Evolutionary conservation across 1,140 invertebrate species (phyloP), one percentile per base, ranked within the genome.

Genomic region (Apis mellifera): DNA sequence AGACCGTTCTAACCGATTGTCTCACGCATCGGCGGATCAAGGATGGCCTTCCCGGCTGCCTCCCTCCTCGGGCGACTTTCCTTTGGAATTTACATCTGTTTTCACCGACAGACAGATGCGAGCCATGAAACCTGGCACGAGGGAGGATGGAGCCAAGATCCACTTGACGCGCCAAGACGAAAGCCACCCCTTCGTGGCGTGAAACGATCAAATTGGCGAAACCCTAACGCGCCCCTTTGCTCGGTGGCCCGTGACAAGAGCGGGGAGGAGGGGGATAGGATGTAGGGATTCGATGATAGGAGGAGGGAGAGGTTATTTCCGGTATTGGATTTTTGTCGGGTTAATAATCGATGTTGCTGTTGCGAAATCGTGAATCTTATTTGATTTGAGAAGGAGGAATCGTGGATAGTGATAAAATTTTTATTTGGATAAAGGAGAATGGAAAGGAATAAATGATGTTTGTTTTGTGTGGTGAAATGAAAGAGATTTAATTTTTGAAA

Each of bases 1-100:
- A 26, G 64, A 78, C 21, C 60, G 50, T 70, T 32, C 23, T 13
- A 62, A 62, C 13, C 60, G 23, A 26, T 13, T 62, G 54, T 81
- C 62, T 81, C 78, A 66, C 57, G 78, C 78, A 74, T 81, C 78
- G 78, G 0, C 78, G 78, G 42, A 81, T 81, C 78, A 26, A 57
- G 57, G 50, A 15, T 54, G 15, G 17, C 78, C 55, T 42, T 42
- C 32, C 32, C 32, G 4, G 4, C 26, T 26, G n/a, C 26, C 26
- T 26, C 0, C 32, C 32, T 42, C 69, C 17, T 13, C n/a, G 60
- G 64, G 72, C 64, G 59, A 81, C 72, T 81, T 75, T 75, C 79
- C 23, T 72, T 52, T 62, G 54, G 79, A 81, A 81, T 81, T 75
- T 81, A 81, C 79, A 81, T 81, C 79, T 81, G 79, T 81, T 76